Conservation (phyloP, 2,113 vertebrate species). For the Corvus hawaiiensis region DNA sequence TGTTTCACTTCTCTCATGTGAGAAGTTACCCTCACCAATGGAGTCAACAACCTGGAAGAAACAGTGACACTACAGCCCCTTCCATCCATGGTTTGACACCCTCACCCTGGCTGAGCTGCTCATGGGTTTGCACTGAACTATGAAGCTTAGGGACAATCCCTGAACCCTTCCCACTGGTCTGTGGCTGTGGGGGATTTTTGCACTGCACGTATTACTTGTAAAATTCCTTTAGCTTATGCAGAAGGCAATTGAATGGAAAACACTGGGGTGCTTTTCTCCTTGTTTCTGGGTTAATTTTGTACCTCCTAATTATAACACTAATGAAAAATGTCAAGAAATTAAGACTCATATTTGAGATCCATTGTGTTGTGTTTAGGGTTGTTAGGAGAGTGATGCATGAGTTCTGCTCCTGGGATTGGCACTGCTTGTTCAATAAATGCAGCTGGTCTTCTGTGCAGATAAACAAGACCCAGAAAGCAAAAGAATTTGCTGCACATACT, state of each 20-base stretch:
- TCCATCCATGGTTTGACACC: background rate
- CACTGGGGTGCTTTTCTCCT: background rate
- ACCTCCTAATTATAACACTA: background rate
- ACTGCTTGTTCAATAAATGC: background rate
- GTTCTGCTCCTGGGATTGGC: background rate
- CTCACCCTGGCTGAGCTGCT: background rate
- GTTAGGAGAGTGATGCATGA: background rate
- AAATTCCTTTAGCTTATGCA: background rate
- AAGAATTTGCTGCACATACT: background rate
- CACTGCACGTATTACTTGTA: background rate
- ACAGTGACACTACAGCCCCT: background rate
- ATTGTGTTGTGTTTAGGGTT: background rate
- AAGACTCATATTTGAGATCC: background rate
- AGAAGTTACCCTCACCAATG: background rate
- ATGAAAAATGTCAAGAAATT: background rate
- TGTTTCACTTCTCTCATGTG: background rate
- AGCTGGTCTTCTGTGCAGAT: background rate
- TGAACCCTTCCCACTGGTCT: background rate
- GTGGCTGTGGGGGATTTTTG: background rate
- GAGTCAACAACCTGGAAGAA: background rate
- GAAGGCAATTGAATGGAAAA: background rate
- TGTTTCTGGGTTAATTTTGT: background rate
- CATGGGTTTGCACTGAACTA: background rate
- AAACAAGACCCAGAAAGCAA: background rate
- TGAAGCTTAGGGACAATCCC: background rate